Evolutionary conservation across 2,797 vertebrate species (phyloP), one percentile per base, ranked within the genome.

Genomic region (Myotis vivesi): DNA sequence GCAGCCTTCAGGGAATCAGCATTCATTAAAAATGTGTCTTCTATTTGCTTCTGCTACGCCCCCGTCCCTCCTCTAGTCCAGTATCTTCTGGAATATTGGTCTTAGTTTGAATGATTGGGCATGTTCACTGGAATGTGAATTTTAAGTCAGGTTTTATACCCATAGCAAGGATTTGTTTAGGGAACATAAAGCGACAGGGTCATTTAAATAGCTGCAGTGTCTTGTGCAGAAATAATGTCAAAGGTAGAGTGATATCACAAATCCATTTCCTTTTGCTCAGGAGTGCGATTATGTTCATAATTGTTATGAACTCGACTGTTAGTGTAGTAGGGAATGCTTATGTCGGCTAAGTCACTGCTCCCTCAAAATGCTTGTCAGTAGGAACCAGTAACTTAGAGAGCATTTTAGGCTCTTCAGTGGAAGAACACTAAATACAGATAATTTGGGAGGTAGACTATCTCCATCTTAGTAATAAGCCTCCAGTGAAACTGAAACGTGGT

Each of bases 21-120:
- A 59, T 66, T 85, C 30, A 22, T 94, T 81, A 89, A 96, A 95
- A 75, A 73, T 93, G 3, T 75, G 59, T 62, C 36, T 62, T 62
- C 8, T 59, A n/a, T 94, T 89, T 94, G 81, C 71, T 57, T 59
- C 80, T 94, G 81, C 59, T 46, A 53, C 79, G 5, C 4, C 59
- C 15, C 8, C 20, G 4, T 3, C 30, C 11, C 41, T 38, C 25
- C 16, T 44, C 1, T 76, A 12, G 51, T 77, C 53, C 30, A 51
- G 53, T 92, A 16, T 20, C 15, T 89, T 93, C 72, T 79, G 93
- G 71, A 87, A 81, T 85, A 73, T 53, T 92, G 68, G 20, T 22
- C 13, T 76, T 81, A 36, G 44, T 76, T 93, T 87, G 83, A 82
- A 71, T 82, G 87, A 68, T 80, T 79, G 62, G 46, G 59, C n/a